Evolutionary conservation across 2,113 vertebrate species (phyloP).

Genomic region (Paracanthobrama guichenoti): DNA sequence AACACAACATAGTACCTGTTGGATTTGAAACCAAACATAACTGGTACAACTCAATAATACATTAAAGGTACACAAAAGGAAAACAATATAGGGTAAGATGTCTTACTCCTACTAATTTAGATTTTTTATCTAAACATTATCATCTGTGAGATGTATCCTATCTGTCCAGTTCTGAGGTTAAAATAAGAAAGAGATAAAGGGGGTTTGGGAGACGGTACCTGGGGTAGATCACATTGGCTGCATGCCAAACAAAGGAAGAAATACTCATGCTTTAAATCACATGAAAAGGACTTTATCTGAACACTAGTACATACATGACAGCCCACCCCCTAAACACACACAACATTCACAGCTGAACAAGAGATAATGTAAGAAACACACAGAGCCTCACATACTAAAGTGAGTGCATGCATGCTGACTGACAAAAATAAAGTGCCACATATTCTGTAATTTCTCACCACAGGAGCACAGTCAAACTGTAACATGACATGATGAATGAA

Average conservation of each 20-base stretch:
- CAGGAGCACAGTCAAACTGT: conserved; percentile 85
- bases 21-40: conserved; percentile 10
- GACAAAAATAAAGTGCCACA: conserved; percentile 35
- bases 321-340: not conserved
- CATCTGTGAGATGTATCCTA: not conserved
- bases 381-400: conserved; percentile 1
- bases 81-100: not conserved
- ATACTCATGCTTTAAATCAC: conserved; percentile 52
- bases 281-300: conserved; percentile 16
- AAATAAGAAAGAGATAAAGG: not conserved
- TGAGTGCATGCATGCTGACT: not conserved
- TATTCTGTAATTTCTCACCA: conserved; percentile 75
- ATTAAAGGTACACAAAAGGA: not conserved
- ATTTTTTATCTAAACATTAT: not conserved
- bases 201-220: conserved; percentile 52
- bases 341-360: conserved; percentile 13
- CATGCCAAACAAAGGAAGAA: conserved; percentile 59
- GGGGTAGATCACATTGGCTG: conserved; percentile 53
- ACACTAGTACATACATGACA: not conserved
- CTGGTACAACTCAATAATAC: not conserved
- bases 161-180: not conserved
- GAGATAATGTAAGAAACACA: not conserved
- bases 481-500: conserved; percentile 87
- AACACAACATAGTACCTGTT: not conserved
- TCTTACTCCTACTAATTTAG: not conserved